Evolutionary conservation across 2,113 vertebrate genomes (phyloP), one percentile per base, ranked within the genome.

Genomic region (Pelmatolapia mariae): DNA sequence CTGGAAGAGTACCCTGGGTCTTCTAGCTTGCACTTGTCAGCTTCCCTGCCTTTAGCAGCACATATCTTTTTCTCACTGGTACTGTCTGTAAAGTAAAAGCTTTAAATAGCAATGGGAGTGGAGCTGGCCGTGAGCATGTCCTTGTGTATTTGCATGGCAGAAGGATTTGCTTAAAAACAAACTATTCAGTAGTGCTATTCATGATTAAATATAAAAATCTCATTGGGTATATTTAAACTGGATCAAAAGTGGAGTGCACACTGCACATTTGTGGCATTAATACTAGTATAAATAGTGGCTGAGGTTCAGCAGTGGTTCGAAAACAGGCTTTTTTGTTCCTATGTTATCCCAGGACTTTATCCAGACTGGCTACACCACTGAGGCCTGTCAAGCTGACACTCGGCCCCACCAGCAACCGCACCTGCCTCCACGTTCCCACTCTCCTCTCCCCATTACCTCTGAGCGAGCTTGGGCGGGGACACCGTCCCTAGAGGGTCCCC

Each of bases 301-400:
- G 24, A n/a, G 15, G 71, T 50, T 78, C 26, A n/a, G 71, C 43
- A 50, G 43, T 19, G 71, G 24, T 78, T 29, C 2, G 1, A 12
- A 78, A 50, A 63, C 31, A 19, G 71, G 29, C 16, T 18, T 6
- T 31, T 45, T 43, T 7, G 84, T 43, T 81, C 18, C 47, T 16
- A 9, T 85, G n/a, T 84, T 29, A n/a, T 38, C 16, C 3, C 73
- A 96, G 95, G 95, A 96, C 83, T 89, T 98, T 87, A 97, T 98
- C 94, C 97, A 98, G 93, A 96, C 97, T 90, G 97, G 97, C 94
- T 99, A 98, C 11, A 96, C 97, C 85, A 94, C 97, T 2, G 96
- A 98, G 82, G 82, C 92, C 10, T 96, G 95, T 89, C 92, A 94
- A 33, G 88, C 89, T 19, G 95, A 97, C 29, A 84, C 95, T 47